Percentiles rank a stretch among this genome's conserved stretches.
Conservation (phyloP, 2,113 vertebrate species). For the Cavia porcellus region DNA sequence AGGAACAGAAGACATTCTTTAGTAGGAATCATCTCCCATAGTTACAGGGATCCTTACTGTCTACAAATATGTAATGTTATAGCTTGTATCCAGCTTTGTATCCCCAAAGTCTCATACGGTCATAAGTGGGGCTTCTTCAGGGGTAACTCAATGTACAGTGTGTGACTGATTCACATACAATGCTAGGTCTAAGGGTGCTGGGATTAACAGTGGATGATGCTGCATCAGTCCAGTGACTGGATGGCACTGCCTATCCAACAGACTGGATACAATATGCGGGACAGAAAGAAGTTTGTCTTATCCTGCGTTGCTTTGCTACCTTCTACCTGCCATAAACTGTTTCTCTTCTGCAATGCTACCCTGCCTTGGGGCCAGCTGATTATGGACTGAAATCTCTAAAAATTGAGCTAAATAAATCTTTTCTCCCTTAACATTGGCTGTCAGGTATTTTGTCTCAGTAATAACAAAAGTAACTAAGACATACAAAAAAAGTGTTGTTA, state of each 20-base stretch:
- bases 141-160: not conserved
- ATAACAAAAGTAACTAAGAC: not conserved
- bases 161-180: not conserved
- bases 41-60: not conserved
- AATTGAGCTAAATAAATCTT: not conserved
- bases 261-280: not conserved
- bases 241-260: not conserved
- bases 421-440: not conserved
- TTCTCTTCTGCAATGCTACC: not conserved
- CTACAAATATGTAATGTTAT: slow-evolving; percentile 11
- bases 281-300: not conserved
- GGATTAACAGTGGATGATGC: not conserved
- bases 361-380: not conserved
- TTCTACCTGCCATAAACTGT: not conserved
- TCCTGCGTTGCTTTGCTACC: not conserved
- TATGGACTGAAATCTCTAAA: not conserved
- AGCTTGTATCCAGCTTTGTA: not conserved
- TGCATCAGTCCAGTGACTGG: not conserved
- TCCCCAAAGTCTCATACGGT: not conserved
- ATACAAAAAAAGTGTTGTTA: slow-evolving; percentile 35
- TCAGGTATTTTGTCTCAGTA: not conserved
- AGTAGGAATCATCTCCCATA: not conserved
- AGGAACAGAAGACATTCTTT: not conserved
- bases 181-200: not conserved
- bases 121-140: not conserved